A percentile compares a stretch with the other conserved stretches of the same genome.
These are phyloP conservation scores for Mustela nigripes DNA, from an alignment of 2,113 vertebrate species.

Conservation along the genomic window DNA sequence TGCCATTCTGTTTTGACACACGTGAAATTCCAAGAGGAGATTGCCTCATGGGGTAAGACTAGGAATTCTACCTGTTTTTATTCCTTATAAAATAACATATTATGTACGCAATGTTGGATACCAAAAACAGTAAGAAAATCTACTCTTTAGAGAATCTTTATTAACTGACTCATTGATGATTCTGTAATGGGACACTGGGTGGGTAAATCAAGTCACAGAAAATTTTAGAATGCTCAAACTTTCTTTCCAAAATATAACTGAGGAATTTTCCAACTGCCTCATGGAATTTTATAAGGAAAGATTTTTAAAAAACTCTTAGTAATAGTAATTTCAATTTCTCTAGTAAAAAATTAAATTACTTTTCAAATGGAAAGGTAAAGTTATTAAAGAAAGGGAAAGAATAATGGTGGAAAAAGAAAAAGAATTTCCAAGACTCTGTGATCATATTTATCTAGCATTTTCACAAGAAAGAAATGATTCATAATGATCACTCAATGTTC, in stretches of 20 bases:
- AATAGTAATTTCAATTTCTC: neutral
- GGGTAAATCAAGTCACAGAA: neutral
- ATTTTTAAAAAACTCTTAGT: neutral
- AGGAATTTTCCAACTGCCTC: neutral
- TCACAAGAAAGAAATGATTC: neutral
- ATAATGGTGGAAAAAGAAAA: neutral
- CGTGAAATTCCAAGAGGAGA: neutral
- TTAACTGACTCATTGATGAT: neutral
- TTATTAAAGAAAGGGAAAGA: neutral
- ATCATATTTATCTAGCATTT: neutral
- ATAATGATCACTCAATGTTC: neutral
- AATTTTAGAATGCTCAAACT: constrained; percentile 7
- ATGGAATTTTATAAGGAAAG: neutral
- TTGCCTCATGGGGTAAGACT: neutral
- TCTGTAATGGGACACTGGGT: neutral
- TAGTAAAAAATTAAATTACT: neutral
- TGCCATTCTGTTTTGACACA: neutral
- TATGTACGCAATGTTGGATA: neutral
- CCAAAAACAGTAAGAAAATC: neutral
- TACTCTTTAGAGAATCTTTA: neutral
- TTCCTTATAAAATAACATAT: neutral
- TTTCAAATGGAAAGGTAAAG: neutral
- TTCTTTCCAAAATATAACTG: neutral
- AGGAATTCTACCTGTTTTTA: neutral
- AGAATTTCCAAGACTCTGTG: neutral